These are phyloP conservation scores for Scatophagus argus DNA, from an alignment of 2,113 vertebrate genomes.

Conservation along the genomic window DNA sequence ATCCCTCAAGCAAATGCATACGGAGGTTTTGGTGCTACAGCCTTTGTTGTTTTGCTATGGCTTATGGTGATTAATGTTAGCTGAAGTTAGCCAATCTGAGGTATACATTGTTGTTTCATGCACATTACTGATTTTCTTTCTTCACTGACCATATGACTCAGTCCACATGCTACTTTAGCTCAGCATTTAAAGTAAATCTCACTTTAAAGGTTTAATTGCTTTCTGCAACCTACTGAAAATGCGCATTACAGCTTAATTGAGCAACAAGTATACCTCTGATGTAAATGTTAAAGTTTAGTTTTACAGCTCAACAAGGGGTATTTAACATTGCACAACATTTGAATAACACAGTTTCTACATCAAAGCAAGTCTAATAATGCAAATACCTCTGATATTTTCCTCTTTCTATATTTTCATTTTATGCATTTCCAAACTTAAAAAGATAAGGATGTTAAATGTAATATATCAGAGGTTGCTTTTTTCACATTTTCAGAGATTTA, in stretches of 20 bases:
- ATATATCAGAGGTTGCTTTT: not conserved
- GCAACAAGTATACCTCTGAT: not conserved
- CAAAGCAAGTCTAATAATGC: constrained; percentile 13
- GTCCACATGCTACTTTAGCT: not conserved
- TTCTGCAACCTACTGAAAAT: not conserved
- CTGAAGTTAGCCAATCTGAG: not conserved
- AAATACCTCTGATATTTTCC: not conserved
- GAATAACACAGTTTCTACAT: not conserved
- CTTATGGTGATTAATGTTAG: not conserved
- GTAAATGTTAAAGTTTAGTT: not conserved
- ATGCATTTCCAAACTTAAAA: not conserved
- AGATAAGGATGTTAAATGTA: not conserved
- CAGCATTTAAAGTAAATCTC: not conserved
- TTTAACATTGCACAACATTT: constrained; percentile 3
- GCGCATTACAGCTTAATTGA: not conserved
- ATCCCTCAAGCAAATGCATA: not conserved
- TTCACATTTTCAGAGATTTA: not conserved
- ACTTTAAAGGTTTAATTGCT: not conserved
- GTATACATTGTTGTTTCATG: not conserved
- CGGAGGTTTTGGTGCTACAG: not conserved
- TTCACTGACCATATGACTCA: not conserved
- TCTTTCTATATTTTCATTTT: constrained; percentile 2
- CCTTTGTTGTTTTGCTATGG: not conserved
- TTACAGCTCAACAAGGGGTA: not conserved
- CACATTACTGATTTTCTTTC: not conserved